Base-by-base conservation (phyloP, 2,888 invertebrate genomes). In the Caradrina kadenii region DNA sequence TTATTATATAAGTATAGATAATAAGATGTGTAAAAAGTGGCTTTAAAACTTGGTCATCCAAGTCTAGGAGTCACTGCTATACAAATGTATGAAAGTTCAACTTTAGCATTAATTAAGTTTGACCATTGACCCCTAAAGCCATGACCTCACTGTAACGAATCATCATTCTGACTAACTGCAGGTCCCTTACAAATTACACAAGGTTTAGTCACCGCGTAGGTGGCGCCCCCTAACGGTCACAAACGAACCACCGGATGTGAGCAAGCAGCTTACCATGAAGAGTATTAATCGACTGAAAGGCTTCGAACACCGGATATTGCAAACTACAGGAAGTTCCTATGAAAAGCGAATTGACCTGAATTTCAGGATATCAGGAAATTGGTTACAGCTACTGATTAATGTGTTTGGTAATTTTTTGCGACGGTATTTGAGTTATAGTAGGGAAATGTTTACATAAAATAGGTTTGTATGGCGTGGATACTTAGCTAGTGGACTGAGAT, bases 221-320 rank as follows among this genome's bases (percentile, higher is more conserved):
- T 64, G 63, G 42, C 81, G 42, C 65, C 75, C 62, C 66, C 84
- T 77, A 58, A 31, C 31, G 26, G 45, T 52, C 66, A 22, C 58
- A 58, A 65, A 13, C 53, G 63, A 68, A 76, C 69, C 62, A 74
- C 64, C 86, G 88, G 88, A 87, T 75, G 67, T 92, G 90, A 93
- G 87, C 82, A 85, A 75, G 85, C 79, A 70, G 80, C 87, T 87
- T 86, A 83, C 73, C 71, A 62, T 73, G 80, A 86, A 80, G 82
- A 81, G 81, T 84, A 91, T 91, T 92, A 93, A 94, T 92, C 90
- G 81, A 78, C 87, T 94, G 91, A 94, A 94, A 94, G 94, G 91
- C 82, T 89, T 87, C 84, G 79, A 81, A 85, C 82, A 82, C 87
- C 93, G 94, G 95, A 94, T 93, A 94, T 94, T 94, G 90, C 88